Conservation (phyloP, 2,113 vertebrate species). For the Amphiprion percula region DNA sequence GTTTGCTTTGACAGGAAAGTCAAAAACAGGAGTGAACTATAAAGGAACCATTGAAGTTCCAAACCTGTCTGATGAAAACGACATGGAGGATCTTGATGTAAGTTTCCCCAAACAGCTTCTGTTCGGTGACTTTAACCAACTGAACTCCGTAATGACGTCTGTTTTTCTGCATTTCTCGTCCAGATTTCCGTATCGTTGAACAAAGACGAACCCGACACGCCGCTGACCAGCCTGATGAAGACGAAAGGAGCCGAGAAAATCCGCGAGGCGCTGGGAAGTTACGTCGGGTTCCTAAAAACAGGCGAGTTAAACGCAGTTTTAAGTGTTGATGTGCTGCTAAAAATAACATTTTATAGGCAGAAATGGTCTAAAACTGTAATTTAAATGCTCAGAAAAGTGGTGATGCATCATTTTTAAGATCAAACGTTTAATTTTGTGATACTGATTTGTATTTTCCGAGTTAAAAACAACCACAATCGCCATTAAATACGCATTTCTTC, state of each 20-base stretch:
- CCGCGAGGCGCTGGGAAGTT: constrained; percentile 89
- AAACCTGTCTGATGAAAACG: constrained; percentile 97
- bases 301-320: constrained; percentile 73
- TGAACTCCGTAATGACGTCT: accelerated
- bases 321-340: too few relatives aligned
- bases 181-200: constrained; percentile 92
- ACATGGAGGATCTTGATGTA: constrained; percentile 95
- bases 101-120: constrained; percentile 34
- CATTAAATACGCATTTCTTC: too few relatives aligned
- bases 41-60: constrained; percentile 94
- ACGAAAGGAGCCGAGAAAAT: constrained; percentile 88
- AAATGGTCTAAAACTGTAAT: too few relatives aligned
- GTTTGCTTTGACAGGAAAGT: constrained; percentile 83
- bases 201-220: constrained; percentile 95
- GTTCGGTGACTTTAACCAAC: accelerated
- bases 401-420: neutral
- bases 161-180: neutral
- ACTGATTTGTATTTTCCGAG: too few relatives aligned
- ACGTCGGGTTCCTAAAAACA: constrained; percentile 92
- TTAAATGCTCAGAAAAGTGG: neutral
- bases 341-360: too few relatives aligned
- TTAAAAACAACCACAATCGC: too few relatives aligned
- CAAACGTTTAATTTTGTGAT: too few relatives aligned
- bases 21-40: constrained; percentile 90
- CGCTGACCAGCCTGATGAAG: constrained; percentile 90